A percentile compares a stretch with the other conserved stretches of the same genome.
Evolutionary conservation across 2,113 vertebrate genomes (phyloP).

Genomic region (Megaptera novaeangliae): DNA sequence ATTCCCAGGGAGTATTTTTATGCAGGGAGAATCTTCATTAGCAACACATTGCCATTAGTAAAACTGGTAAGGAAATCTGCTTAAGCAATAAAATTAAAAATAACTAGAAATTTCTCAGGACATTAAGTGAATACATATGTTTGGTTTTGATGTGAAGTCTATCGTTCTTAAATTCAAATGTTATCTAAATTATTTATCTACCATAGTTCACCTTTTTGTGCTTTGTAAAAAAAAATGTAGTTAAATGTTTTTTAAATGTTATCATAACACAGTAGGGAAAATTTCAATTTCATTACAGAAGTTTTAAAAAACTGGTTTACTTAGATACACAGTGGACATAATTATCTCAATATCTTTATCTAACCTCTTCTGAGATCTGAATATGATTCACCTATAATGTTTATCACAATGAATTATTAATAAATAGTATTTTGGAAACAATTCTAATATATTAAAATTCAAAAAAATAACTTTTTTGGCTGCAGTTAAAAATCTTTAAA

Average conservation of each 20-base stretch:
- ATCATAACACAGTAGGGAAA: neutral
- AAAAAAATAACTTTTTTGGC: neutral
- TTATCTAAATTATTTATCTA: neutral
- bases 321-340: neutral
- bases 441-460: conserved; percentile 16
- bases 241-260: neutral
- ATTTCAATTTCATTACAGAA: neutral
- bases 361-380: neutral
- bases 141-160: neutral
- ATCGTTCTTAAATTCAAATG: neutral
- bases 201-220: neutral
- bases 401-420: neutral
- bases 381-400: neutral
- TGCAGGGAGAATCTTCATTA: neutral
- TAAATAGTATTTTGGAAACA: neutral
- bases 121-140: neutral
- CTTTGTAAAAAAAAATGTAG: neutral
- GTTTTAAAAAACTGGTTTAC: neutral
- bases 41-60: neutral
- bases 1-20: neutral
- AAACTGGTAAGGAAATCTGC: neutral
- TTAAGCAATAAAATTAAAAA: neutral
- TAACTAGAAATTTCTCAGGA: neutral
- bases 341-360: neutral
- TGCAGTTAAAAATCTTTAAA: neutral